Percentiles rank a stretch among this genome's conserved stretches.
Evolutionary conservation across 1,140 invertebrate species (phyloP).

Genomic region (Notospermus geniculatus): DNA sequence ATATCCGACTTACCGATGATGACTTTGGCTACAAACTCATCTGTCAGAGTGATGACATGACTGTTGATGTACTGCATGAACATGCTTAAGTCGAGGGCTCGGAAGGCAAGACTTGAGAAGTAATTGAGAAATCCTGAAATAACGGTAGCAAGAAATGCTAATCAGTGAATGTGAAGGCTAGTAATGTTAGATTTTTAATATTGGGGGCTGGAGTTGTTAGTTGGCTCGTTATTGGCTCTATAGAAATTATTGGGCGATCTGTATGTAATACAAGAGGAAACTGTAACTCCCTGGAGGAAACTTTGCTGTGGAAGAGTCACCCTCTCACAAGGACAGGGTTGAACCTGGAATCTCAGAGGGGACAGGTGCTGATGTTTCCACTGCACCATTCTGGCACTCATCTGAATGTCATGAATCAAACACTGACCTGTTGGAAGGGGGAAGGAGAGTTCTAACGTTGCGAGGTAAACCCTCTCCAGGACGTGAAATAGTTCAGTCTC

Average conservation of each 20-base stretch:
- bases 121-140: slow-evolving; percentile 35
- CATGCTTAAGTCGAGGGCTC: slow-evolving; percentile 34
- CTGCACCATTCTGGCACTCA: neutral
- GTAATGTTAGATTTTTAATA: too few relatives aligned
- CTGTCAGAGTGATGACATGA: slow-evolving; percentile 36
- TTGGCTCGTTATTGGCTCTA: too few relatives aligned
- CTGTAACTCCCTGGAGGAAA: too few relatives aligned
- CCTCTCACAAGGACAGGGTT: neutral
- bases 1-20: slow-evolving; percentile 36
- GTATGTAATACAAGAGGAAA: too few relatives aligned
- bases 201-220: too few relatives aligned
- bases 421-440: slow-evolving; percentile 35
- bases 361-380: neutral
- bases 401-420: neutral
- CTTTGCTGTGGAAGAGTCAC: neutral
- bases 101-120: slow-evolving; percentile 34
- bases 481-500: slow-evolving; percentile 48
- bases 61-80: slow-evolving; percentile 46
- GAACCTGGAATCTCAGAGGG: neutral
- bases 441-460: slow-evolving; percentile 35
- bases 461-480: slow-evolving; percentile 39
- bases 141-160: too few relatives aligned
- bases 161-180: too few relatives aligned
- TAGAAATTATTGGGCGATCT: neutral
- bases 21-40: slow-evolving; percentile 38